phyloP scores from a whole-genome alignment of 2,113 vertebrate genomes.

The Raphicerus campestris region DNA sequence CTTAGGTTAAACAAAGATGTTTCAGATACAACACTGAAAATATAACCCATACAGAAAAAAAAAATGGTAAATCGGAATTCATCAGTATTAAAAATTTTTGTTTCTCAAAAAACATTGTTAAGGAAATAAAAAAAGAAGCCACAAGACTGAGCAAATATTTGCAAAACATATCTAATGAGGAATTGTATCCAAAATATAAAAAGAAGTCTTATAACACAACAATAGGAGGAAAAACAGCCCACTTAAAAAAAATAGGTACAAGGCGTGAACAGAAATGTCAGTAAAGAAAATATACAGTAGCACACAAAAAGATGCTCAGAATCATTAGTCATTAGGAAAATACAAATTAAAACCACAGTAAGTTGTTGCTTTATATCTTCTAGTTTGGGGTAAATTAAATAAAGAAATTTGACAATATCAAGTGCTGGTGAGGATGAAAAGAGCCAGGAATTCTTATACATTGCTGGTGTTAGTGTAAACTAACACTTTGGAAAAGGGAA shows the following conservation, averaged over 20 bases:
- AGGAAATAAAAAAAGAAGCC: background rate
- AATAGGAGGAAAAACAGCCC: background rate
- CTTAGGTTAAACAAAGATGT: background rate
- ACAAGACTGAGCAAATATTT: background rate
- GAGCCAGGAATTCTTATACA: background rate
- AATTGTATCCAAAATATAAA: background rate
- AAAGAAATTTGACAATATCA: background rate
- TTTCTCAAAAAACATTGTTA: background rate
- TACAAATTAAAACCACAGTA: background rate
- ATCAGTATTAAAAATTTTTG: background rate
- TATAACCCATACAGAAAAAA: background rate
- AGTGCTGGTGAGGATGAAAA: background rate
- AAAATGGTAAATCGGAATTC: background rate
- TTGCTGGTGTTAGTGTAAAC: background rate
- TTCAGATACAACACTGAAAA: background rate
- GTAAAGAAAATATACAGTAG: background rate
- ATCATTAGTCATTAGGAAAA: background rate
- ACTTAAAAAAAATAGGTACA: background rate
- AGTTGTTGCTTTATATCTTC: background rate
- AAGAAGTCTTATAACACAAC: background rate
- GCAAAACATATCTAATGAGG: background rate
- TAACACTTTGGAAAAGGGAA: background rate
- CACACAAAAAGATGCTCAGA: background rate
- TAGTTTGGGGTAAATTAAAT: background rate
- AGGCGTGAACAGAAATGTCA: background rate